Conservation (phyloP, 1,140 invertebrate genomes). For the Drosophila erecta region DNA sequence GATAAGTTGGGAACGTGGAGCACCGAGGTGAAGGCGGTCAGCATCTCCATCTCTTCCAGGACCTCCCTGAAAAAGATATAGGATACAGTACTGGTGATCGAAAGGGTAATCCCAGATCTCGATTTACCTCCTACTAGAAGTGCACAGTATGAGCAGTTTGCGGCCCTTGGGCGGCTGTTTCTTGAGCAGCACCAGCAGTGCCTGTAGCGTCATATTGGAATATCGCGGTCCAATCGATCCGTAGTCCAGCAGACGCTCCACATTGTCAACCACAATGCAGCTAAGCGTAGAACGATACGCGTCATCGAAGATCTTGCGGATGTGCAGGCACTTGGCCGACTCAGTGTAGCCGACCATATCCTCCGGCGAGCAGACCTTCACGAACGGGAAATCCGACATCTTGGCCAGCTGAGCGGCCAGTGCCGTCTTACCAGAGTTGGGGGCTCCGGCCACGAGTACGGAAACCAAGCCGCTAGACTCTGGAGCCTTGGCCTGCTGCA, state of each 20-base stretch:
- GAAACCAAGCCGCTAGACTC: constrained; percentile 94
- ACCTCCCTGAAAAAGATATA: constrained; percentile 88
- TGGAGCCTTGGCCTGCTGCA: constrained; percentile 93
- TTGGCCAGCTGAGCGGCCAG: constrained; percentile 98
- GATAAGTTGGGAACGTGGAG: constrained; percentile 96
- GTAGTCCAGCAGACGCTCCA: constrained; percentile 98
- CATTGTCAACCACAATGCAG: constrained; percentile 98
- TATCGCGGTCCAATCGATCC: constrained; percentile 98
- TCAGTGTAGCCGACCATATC: constrained; percentile 99
- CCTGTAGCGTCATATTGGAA: constrained; percentile 98
- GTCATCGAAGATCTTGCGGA: constrained; percentile 99
- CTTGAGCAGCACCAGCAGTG: constrained; percentile 96
- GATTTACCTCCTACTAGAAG: constrained; percentile 92
- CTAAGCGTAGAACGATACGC: constrained; percentile 98
- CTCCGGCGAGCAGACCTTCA: constrained; percentile 98
- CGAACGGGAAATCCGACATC: constrained; percentile 98
- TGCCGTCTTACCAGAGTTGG: constrained; percentile 98
- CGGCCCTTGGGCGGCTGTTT: constrained; percentile 96
- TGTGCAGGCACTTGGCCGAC: constrained; percentile 96
- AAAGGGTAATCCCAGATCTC: neutral
- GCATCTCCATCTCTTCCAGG: constrained; percentile 96
- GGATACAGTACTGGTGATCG: too few species aligned
- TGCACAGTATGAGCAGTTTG: constrained; percentile 96
- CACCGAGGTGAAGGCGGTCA: constrained; percentile 95
- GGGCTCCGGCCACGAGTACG: constrained; percentile 95